A percentile compares a stretch with the other conserved stretches of the same genome.
Conservation (phyloP, 1,140 invertebrate species). For the Tetranychus urticae region DNA sequence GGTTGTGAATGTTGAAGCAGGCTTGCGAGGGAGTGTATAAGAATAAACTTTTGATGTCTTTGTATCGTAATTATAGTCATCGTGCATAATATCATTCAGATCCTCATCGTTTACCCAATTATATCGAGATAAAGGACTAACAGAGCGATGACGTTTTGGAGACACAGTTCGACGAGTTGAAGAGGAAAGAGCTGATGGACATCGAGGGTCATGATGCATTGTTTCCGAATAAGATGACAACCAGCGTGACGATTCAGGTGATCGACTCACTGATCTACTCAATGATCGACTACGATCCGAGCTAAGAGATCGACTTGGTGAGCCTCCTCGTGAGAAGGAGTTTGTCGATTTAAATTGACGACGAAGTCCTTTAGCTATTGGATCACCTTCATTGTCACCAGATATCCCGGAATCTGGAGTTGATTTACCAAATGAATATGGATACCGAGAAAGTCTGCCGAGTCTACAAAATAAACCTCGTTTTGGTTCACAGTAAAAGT, state of each 20-base stretch:
- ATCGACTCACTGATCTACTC: not conserved
- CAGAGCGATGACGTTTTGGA: not conserved
- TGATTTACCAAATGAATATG: not conserved
- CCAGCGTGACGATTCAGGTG: not conserved
- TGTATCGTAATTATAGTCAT: not conserved
- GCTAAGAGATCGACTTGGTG: not conserved
- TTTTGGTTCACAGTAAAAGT: slow-evolving; percentile 82
- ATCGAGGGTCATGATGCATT: not conserved
- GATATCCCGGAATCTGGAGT: not conserved
- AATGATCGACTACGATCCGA: not conserved
- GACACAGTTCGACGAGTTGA: not conserved
- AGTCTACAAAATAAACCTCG: slow-evolving; percentile 61
- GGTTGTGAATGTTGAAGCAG: slow-evolving; percentile 1
- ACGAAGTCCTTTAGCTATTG: not conserved
- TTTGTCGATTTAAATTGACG: not conserved
- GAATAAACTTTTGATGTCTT: not conserved
- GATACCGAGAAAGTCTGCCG: slow-evolving; percentile 11
- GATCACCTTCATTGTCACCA: not conserved
- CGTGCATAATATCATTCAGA: not conserved
- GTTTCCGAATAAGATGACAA: not conserved
- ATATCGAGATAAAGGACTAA: not conserved
- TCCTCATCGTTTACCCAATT: not conserved
- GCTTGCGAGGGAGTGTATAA: not conserved
- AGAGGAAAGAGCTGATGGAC: not conserved
- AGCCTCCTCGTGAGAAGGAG: not conserved